Conservation (phyloP, 2,797 vertebrate species). For the Eulemur albifrons region DNA sequence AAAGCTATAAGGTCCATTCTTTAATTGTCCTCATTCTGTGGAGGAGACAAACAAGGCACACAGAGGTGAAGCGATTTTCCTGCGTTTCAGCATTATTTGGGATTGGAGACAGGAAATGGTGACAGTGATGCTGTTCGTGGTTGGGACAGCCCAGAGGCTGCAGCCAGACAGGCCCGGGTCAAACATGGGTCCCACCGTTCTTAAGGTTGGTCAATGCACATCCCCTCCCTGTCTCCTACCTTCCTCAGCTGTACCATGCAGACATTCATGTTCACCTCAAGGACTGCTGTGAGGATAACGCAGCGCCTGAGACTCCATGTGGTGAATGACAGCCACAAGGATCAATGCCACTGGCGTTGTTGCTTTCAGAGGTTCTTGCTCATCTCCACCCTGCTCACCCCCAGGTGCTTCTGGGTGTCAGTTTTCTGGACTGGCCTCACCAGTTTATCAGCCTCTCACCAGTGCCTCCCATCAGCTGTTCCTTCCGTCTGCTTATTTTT, state of each 20-base stretch:
- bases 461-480: rapidly evolving
- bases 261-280: background rate
- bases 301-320: rapidly evolving
- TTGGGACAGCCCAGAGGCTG: rapidly evolving
- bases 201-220: rapidly evolving
- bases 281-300: rapidly evolving
- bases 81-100: background rate
- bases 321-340: rapidly evolving
- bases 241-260: background rate
- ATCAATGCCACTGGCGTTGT: rapidly evolving
- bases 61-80: background rate
- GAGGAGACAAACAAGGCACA: background rate
- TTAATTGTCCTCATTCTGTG: background rate
- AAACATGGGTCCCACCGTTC: background rate
- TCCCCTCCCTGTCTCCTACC: background rate
- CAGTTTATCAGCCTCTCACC: background rate
- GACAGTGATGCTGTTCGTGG: rapidly evolving
- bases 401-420: too few species aligned
- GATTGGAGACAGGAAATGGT: background rate
- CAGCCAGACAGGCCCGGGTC: background rate
- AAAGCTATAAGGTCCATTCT: background rate
- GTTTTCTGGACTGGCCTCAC: background rate
- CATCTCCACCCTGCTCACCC: rapidly evolving
- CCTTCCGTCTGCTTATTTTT: background rate
- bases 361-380: background rate